These are phyloP conservation scores for Oscheius onirici DNA, from an alignment of 2,888 invertebrate genomes.

Conservation along the genomic window DNA sequence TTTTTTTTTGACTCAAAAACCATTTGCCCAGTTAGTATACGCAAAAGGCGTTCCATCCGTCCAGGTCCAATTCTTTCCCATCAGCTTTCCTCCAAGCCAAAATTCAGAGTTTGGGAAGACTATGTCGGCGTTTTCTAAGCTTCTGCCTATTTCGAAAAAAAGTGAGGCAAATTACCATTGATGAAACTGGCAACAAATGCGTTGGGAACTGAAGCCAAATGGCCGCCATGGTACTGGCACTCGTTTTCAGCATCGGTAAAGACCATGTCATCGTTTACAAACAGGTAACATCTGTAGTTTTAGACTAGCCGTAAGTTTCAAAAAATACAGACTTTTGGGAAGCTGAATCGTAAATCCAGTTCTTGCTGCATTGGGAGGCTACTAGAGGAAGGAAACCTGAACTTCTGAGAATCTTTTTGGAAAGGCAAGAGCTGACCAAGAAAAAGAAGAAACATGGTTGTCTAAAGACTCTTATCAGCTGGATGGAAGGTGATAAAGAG, in stretches of 20 bases:
- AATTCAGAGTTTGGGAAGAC: constrained; percentile 18
- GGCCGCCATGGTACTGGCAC: constrained; percentile 6
- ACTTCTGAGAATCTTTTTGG: background rate
- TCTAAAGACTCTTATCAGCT: background rate
- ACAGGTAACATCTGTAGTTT: constrained; percentile 11
- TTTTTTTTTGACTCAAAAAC: background rate
- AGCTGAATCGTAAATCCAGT: constrained; percentile 12
- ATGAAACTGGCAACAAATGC: constrained; percentile 17
- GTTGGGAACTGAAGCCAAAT: constrained; percentile 18
- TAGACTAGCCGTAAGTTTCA: background rate
- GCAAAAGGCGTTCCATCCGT: constrained; percentile 8
- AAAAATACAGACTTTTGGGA: background rate
- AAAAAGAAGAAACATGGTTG: background rate
- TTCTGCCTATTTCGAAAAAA: background rate
- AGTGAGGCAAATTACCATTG: background rate
- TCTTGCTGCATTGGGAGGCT: constrained; percentile 12
- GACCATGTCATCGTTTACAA: background rate
- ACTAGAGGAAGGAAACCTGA: background rate
- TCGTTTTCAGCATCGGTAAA: constrained; percentile 21
- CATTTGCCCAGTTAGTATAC: constrained; percentile 7
- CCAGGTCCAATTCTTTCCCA: constrained; percentile 10
- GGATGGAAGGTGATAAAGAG: background rate
- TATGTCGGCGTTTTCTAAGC: constrained; percentile 17
- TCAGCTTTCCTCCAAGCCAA: constrained; percentile 12
- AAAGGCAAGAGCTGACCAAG: background rate